phyloP scores from a whole-genome alignment of 2,113 vertebrate species.

The Oncorhynchus clarkii region DNA sequence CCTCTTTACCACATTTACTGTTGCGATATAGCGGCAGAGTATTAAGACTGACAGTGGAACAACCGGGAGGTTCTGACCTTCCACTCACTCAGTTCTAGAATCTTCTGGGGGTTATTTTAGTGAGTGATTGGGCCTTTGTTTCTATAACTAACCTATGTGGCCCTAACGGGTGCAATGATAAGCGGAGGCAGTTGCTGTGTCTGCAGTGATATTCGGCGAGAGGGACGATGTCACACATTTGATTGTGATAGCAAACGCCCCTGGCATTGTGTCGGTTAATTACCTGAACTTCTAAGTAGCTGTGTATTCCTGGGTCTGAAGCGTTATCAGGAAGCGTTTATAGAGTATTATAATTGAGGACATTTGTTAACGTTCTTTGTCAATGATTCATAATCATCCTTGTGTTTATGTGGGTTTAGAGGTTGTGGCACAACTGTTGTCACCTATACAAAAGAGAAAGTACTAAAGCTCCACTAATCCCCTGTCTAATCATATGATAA shows the following conservation, averaged over 20 bases:
- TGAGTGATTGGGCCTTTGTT: constrained; percentile 50
- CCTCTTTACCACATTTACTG: background rate
- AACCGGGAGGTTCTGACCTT: constrained; percentile 48
- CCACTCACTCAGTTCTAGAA: constrained; percentile 40
- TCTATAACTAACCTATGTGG: constrained; percentile 53
- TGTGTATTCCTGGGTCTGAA: background rate
- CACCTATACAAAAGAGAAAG: background rate
- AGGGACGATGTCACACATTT: background rate
- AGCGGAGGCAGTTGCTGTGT: constrained; percentile 53
- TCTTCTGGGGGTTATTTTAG: constrained; percentile 53
- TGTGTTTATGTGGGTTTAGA: background rate
- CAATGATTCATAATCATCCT: constrained; percentile 36
- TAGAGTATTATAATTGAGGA: constrained; percentile 32
- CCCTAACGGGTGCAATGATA: constrained; percentile 44
- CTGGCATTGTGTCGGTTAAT: constrained; percentile 1
- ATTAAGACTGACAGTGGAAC: constrained; percentile 43
- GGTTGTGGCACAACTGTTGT: background rate
- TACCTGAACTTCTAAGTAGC: constrained; percentile 1
- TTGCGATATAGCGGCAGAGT: constrained; percentile 36
- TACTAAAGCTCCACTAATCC: background rate
- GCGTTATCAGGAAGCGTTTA: constrained; percentile 19
- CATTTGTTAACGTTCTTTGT: constrained; percentile 31
- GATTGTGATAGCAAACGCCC: background rate
- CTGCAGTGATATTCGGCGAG: constrained; percentile 38
- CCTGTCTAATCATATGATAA: background rate